A percentile compares a stretch with the other conserved stretches of the same genome.
These are phyloP conservation scores for Chelon labrosus DNA, from an alignment of 2,797 vertebrate genomes.

Conservation along the genomic window DNA sequence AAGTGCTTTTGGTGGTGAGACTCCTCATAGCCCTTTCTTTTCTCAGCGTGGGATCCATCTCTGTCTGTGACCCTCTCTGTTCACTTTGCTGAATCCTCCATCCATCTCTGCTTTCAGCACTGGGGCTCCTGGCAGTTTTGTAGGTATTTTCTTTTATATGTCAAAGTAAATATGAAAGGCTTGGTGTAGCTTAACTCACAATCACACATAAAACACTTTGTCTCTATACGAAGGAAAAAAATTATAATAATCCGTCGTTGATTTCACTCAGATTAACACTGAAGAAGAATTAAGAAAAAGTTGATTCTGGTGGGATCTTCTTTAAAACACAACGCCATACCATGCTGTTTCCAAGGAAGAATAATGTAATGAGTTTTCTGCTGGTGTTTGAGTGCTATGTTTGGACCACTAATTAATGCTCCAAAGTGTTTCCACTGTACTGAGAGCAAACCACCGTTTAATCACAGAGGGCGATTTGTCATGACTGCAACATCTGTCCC, in stretches of 20 bases:
- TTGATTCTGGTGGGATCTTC: no score
- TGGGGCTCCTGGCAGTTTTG: neutral
- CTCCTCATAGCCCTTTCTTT: slow-evolving; percentile 1
- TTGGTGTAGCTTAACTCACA: neutral
- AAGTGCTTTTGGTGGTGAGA: slow-evolving; percentile 7
- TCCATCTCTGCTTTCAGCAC: slow-evolving; percentile 3
- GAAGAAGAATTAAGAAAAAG: neutral
- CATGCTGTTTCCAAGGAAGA: slow-evolving; percentile 90
- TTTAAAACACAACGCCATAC: slow-evolving; percentile 70
- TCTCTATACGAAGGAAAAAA: no score
- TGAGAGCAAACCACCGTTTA: slow-evolving; percentile 97
- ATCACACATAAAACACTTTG: no score
- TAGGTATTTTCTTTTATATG: neutral
- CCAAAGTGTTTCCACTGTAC: slow-evolving; percentile 95
- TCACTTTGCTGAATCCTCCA: slow-evolving; percentile 18
- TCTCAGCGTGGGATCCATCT: slow-evolving; percentile 16
- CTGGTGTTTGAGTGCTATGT: slow-evolving; percentile 80
- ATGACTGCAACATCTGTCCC: slow-evolving; percentile 97
- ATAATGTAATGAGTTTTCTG: slow-evolving; percentile 85
- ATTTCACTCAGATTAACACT: neutral
- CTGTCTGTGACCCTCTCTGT: slow-evolving; percentile 21
- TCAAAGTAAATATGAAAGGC: neutral
- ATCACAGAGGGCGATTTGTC: slow-evolving; percentile 96
- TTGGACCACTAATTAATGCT: slow-evolving; percentile 94
- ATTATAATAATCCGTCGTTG: neutral